These are phyloP conservation scores for Cacoxenus indagator DNA, from an alignment of 2,888 invertebrate genomes.

Conservation along the genomic window DNA sequence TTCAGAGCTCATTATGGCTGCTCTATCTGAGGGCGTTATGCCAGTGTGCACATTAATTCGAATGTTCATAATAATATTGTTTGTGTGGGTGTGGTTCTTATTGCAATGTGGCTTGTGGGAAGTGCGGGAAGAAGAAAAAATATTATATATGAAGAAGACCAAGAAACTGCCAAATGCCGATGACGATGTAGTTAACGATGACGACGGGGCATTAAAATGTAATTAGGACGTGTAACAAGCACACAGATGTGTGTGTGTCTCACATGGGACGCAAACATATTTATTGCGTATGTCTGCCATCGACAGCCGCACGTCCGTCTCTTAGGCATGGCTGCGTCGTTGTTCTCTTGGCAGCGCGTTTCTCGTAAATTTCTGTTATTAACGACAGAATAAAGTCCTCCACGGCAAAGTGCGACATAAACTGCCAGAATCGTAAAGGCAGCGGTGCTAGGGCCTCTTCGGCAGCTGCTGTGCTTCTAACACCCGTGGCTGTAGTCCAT, in stretches of 20 bases:
- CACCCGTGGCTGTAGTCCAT: neutral
- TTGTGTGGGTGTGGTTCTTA: no score
- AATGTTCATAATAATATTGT: no score
- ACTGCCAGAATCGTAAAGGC: neutral
- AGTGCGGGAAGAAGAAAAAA: neutral
- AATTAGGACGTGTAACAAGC: slow-evolving; percentile 45
- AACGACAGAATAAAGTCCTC: slow-evolving; percentile 36
- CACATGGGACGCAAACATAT: slow-evolving; percentile 36
- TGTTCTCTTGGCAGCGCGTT: slow-evolving; percentile 29
- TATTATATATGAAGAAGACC: neutral
- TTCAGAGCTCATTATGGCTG: slow-evolving; percentile 14
- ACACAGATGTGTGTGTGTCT: neutral
- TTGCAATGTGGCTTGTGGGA: neutral
- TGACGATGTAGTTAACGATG: slow-evolving; percentile 26
- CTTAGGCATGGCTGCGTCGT: neutral
- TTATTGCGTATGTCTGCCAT: slow-evolving; percentile 29
- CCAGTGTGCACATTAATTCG: no score
- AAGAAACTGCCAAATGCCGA: slow-evolving; percentile 22
- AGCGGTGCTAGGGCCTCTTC: neutral
- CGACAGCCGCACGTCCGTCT: neutral
- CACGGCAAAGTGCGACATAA: slow-evolving; percentile 9
- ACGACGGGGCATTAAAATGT: slow-evolving; percentile 49
- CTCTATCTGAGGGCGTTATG: no score
- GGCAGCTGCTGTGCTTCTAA: neutral
- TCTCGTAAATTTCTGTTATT: slow-evolving; percentile 25